Base-by-base conservation (phyloP, 2,113 vertebrate species). In the Mohoua ochrocephala region DNA sequence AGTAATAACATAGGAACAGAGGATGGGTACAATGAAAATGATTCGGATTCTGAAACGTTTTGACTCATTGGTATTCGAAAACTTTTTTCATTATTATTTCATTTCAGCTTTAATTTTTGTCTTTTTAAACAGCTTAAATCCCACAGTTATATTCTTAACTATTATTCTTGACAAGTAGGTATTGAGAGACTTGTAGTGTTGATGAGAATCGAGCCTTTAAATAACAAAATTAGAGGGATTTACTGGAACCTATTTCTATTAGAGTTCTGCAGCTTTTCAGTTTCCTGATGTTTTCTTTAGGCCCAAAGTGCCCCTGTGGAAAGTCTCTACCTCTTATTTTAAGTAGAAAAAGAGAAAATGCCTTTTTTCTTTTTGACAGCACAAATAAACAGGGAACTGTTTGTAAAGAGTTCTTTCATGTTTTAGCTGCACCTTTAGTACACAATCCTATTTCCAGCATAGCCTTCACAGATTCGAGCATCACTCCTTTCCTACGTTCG, bases 1-100 rank as follows among this genome's bases (percentile, higher is more conserved):
- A 98, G 95, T 97, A 97, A 97, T 82, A 95, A 94, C 78, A 1
- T 91, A 91, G 97, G 89, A 82, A 96, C 98, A 22, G 98, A 99
- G 97, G 98, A 98, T 56, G 98, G 98, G 96, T 98, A 98, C 94
- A 99, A 98, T n/a, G 99, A 99, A 96, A 99, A 99, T 35, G 99
- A 99, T 97, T 99, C 99, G 0, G 99, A 99, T 97, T 99, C 99
- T 0, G 99, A 99, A 97, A 99, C 99, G 4, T 99, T 99, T 98
- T 99, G 98, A 99, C 97, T 96, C 94, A 71, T 91, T 83, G 92
- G 63, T 86, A 74, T 85, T 70, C 39, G 54, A 54, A 77, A 59
- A 2, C 2, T 3, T 67, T 41, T 57, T 71, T 49, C 0, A 3
- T 78, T 54, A 42, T 78, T 79, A 27, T 87, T 95, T 90, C 12